Conservation (phyloP, 1,140 invertebrate species). For the Limonius californicus region DNA sequence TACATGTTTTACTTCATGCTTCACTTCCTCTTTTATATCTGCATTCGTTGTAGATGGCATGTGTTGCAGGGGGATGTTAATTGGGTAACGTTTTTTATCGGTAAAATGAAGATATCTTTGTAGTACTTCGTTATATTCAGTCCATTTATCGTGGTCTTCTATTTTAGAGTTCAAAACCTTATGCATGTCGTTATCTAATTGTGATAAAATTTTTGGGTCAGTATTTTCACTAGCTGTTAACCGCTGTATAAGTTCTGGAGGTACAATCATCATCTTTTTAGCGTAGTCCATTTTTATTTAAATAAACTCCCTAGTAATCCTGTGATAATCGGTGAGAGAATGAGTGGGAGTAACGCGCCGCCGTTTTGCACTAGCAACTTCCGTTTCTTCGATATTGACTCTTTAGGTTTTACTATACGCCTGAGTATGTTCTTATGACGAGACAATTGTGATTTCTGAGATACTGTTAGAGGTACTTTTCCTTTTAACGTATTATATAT, state of each 20-base stretch:
- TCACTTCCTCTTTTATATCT: too few relatives aligned
- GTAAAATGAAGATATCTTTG: too few relatives aligned
- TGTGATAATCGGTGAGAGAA: background rate
- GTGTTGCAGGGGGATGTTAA: background rate
- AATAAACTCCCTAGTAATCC: background rate
- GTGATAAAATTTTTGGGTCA: background rate
- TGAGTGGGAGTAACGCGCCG: background rate
- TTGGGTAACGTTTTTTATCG: background rate
- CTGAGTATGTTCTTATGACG: background rate
- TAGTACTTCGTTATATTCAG: background rate
- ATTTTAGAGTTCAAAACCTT: background rate
- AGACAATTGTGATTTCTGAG: background rate
- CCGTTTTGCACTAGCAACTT: background rate
- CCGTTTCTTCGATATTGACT: background rate
- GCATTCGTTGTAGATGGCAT: background rate
- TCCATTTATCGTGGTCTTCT: background rate
- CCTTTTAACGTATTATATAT: too few relatives aligned
- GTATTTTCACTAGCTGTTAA: background rate
- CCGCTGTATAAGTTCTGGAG: background rate
- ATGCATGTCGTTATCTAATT: background rate
- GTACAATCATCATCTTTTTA: background rate
- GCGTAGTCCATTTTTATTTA: background rate
- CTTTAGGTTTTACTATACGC: too few relatives aligned
- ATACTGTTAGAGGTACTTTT: background rate
- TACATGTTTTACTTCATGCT: too few relatives aligned